Conservation (phyloP, 1,140 invertebrate genomes). For the Pemphigus obesinymphae region DNA sequence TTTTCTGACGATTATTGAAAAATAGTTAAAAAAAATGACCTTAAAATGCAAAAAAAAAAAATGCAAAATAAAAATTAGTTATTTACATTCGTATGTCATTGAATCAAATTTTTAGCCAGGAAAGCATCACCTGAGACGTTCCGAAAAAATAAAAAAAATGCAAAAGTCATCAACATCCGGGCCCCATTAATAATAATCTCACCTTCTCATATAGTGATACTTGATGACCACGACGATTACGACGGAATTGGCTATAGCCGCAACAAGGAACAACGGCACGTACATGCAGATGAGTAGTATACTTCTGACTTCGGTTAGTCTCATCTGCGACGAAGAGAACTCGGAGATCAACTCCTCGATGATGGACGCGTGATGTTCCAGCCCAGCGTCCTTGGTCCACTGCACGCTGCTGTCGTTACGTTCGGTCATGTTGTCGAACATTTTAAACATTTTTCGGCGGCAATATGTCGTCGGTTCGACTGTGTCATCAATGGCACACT, state of each 20-base stretch:
- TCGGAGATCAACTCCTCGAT: constrained; percentile 39
- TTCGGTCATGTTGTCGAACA: neutral
- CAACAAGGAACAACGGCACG: constrained; percentile 57
- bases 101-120: no score
- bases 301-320: constrained; percentile 50
- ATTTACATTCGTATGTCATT: no score
- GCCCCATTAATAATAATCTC: no score
- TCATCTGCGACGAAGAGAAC: constrained; percentile 29
- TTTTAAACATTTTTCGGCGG: neutral
- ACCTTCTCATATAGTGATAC: constrained; percentile 66
- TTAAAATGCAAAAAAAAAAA: no score
- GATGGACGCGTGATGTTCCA: neutral
- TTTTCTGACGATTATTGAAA: no score
- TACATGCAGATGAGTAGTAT: constrained; percentile 59
- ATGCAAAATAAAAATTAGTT: no score
- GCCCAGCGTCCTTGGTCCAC: neutral
- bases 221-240: constrained; percentile 64
- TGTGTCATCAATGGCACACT: neutral
- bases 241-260: constrained; percentile 59
- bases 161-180: no score
- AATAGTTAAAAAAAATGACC: no score
- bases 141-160: no score
- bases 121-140: no score
- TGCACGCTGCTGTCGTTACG: neutral
- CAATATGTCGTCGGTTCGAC: neutral